A percentile compares a stretch with the other conserved stretches of the same genome.
phyloP scores from a whole-genome alignment of 30 jellyfish, hydroid and myxozoan genomes.

The Turritopsis rubra region DNA sequence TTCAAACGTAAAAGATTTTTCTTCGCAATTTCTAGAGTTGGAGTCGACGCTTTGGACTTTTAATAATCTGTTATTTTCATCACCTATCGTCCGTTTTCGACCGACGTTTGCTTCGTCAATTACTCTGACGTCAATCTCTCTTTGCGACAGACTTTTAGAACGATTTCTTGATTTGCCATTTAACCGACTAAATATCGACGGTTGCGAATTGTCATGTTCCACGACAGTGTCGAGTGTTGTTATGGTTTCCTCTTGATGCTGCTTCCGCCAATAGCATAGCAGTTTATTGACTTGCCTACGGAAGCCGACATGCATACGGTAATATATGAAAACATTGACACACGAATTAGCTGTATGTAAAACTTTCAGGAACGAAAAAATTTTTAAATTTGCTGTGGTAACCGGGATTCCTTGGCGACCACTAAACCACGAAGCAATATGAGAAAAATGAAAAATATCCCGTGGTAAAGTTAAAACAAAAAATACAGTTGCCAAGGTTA shows the following conservation, averaged over 20 bases:
- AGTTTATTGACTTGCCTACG: background rate
- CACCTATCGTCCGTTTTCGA: background rate
- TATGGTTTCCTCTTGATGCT: background rate
- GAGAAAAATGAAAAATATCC: slow-evolving; percentile 52
- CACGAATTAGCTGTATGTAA: slow-evolving; percentile 87
- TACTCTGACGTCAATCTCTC: background rate
- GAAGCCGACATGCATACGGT: slow-evolving; percentile 61
- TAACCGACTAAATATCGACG: background rate
- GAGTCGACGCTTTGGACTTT: background rate
- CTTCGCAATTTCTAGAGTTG: background rate
- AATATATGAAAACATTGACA: slow-evolving; percentile 75
- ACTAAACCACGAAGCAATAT: slow-evolving; percentile 58
- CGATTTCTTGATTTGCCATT: background rate
- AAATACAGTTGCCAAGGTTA: slow-evolving; percentile 66
- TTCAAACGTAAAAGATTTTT: background rate
- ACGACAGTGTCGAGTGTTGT: background rate
- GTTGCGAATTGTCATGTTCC: background rate
- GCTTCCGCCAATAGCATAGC: background rate
- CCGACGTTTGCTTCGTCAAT: background rate
- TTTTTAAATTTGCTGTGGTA: slow-evolving; percentile 24
- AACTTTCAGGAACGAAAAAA: slow-evolving; percentile 60
- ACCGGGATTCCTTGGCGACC: slow-evolving; percentile 38
- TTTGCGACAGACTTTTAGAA: background rate
- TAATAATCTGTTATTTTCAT: background rate
- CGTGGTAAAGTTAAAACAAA: slow-evolving; percentile 74